phyloP scores from a whole-genome alignment of 2,888 invertebrate species.

The Conops quadrifasciatus region DNA sequence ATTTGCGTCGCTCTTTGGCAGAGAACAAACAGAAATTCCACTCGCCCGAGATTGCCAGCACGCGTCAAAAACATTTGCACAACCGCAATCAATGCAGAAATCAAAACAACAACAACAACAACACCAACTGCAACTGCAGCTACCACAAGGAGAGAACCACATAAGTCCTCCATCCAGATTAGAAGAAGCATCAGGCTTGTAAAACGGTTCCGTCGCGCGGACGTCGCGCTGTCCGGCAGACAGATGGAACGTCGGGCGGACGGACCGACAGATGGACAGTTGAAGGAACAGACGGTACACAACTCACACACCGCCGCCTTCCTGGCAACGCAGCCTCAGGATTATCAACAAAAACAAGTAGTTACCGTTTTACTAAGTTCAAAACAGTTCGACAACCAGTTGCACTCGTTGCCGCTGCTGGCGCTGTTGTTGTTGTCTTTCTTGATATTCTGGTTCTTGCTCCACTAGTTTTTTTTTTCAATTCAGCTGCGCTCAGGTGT shows the following conservation, averaged over 20 bases:
- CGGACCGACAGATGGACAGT: constrained; percentile 39
- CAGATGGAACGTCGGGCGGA: constrained; percentile 40
- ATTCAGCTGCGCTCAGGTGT: constrained; percentile 19
- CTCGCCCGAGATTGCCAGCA: constrained; percentile 37
- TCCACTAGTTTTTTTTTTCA: constrained; percentile 12
- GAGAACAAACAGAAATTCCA: constrained; percentile 9
- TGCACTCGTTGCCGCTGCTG: constrained; percentile 24
- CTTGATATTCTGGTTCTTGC: constrained; percentile 29
- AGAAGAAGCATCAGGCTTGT: constrained; percentile 8
- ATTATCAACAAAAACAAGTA: constrained; percentile 22
- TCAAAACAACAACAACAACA: constrained; percentile 10
- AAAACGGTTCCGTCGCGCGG: constrained; percentile 6
- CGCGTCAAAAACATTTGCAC: constrained; percentile 37
- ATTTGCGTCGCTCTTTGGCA: neutral
- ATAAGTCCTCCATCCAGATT: constrained; percentile 9
- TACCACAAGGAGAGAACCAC: neutral
- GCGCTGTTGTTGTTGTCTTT: constrained; percentile 31
- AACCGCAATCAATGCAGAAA: neutral
- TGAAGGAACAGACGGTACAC: constrained; percentile 44
- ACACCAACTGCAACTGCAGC: constrained; percentile 8
- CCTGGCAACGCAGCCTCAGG: constrained; percentile 11
- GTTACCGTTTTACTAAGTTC: constrained; percentile 37
- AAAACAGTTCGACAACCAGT: constrained; percentile 30
- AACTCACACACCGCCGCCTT: neutral
- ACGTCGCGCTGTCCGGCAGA: neutral